These are phyloP conservation scores for Macroramphosus scolopax DNA, from an alignment of 2,797 vertebrate genomes.

Conservation along the genomic window DNA sequence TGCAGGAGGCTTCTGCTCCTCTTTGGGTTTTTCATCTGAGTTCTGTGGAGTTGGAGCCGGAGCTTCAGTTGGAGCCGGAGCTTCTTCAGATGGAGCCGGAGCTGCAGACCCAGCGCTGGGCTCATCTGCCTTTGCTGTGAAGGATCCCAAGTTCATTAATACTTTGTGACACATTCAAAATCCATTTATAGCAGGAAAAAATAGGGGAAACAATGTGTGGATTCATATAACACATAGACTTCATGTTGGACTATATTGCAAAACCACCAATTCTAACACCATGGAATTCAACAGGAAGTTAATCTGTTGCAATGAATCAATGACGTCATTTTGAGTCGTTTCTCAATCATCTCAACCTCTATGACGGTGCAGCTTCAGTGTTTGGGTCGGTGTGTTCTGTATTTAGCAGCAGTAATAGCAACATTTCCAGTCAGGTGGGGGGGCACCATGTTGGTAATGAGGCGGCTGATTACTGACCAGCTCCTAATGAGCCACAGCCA, in stretches of 20 bases:
- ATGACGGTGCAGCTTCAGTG: conserved; percentile 9
- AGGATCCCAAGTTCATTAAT: too few species aligned
- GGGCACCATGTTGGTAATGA: conserved; percentile 63
- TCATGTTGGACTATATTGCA: conserved; percentile 1
- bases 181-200: too few species aligned
- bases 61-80: too few species aligned
- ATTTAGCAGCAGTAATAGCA: conserved; percentile 38
- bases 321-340: conserved; percentile 18
- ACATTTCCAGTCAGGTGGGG: conserved; percentile 23
- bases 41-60: conserved; percentile 17
- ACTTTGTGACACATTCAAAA: too few species aligned
- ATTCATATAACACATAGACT: neutral
- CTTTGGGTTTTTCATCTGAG: conserved; percentile 39
- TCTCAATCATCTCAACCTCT: conserved; percentile 12
- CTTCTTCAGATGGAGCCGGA: conserved; percentile 18
- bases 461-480: conserved; percentile 68
- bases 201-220: too few species aligned
- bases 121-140: conserved; percentile 53
- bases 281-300: conserved; percentile 11
- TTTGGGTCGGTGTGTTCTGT: conserved; percentile 11
- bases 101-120: conserved; percentile 38
- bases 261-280: conserved; percentile 5
- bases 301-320: conserved; percentile 14
- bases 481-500: conserved; percentile 61
- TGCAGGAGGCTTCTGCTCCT: conserved; percentile 31